Percentiles rank a stretch among this genome's conserved stretches.
Conservation (phyloP, 2,113 vertebrate species). For the Nestor notabilis region DNA sequence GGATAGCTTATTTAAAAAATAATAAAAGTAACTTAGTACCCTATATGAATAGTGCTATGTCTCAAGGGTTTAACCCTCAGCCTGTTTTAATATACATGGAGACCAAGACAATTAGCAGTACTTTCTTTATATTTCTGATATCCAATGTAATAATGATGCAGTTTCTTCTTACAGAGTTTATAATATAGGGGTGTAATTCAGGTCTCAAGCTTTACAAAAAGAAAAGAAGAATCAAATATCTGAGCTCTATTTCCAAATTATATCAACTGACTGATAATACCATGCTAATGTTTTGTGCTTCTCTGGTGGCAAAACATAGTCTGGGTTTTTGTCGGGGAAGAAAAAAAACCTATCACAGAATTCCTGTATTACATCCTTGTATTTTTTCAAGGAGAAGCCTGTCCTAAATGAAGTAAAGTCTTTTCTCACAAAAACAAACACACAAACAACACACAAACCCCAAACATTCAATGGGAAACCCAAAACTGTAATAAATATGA, state of each 20-base stretch:
- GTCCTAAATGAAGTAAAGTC: not conserved
- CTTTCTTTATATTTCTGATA: not conserved
- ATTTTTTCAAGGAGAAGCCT: not conserved
- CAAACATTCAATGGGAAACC: not conserved
- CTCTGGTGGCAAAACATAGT: not conserved
- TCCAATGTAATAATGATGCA: not conserved
- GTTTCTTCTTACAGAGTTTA: not conserved
- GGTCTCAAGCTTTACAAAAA: not conserved
- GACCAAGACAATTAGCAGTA: not conserved
- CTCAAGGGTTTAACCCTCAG: not conserved
- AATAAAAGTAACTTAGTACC: not conserved
- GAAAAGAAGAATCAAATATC: not conserved
- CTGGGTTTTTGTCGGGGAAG: not conserved
- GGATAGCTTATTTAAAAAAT: not conserved
- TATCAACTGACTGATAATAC: not conserved
- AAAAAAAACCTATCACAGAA: not conserved
- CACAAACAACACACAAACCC: accelerated
- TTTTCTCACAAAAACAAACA: not conserved
- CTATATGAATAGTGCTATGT: not conserved
- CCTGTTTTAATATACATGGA: not conserved
- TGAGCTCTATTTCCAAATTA: not conserved
- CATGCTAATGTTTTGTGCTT: not conserved
- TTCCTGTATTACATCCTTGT: not conserved
- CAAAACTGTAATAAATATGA: not conserved
- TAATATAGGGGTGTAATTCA: not conserved